phyloP scores from a whole-genome alignment of 2,888 invertebrate species.

The Pristionchus arcanus region DNA sequence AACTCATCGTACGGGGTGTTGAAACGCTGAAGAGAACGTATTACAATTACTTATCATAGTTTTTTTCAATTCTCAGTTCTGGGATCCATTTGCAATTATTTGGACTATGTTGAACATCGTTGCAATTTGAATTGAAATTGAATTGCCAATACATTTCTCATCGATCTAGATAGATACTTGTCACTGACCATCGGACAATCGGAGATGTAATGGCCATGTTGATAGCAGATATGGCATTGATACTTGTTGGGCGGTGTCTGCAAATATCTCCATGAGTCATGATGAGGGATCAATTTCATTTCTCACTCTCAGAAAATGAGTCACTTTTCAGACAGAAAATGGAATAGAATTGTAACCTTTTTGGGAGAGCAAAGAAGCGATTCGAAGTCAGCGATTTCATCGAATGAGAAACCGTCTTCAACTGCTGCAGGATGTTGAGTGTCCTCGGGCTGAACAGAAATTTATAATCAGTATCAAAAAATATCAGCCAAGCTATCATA shows the following conservation, averaged over 20 bases:
- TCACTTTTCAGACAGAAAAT: not conserved
- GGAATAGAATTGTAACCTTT: constrained; percentile 61
- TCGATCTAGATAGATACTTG: no score
- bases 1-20: constrained; percentile 77
- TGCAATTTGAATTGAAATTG: no score
- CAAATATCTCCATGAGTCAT: constrained; percentile 1
- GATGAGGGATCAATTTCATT: not conserved
- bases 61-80: no score
- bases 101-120: no score
- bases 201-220: constrained; percentile 76
- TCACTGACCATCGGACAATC: constrained; percentile 74
- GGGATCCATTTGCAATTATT: no score
- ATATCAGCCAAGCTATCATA: no score
- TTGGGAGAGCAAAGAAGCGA: constrained; percentile 78
- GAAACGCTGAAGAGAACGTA: constrained; percentile 71
- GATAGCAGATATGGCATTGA: constrained; percentile 78
- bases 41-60: no score
- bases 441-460: not conserved
- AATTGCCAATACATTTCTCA: no score
- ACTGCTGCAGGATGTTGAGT: constrained; percentile 58
- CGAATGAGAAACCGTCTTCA: constrained; percentile 75
- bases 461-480: no score
- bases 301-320: not conserved
- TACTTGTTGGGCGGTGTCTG: constrained; percentile 75
- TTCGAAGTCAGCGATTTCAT: constrained; percentile 77